Evolutionary conservation across 2,797 vertebrate species (phyloP), one percentile per base, ranked within the genome.

Genomic region (Sparidentex hasta): DNA sequence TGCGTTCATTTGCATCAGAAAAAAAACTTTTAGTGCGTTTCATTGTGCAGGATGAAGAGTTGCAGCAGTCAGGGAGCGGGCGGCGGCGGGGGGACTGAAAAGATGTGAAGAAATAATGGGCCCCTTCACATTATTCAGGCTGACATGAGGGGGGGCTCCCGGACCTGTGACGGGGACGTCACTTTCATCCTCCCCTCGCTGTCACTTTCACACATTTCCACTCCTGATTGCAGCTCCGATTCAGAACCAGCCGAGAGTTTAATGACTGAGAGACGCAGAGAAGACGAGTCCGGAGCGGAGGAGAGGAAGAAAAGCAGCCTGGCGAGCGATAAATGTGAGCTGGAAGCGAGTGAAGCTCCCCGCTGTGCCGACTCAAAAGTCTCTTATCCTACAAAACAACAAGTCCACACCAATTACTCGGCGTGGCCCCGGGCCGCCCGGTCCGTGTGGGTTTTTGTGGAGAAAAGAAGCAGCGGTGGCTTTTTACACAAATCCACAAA

Each of bases 1-100:
- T 94, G 93, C 90, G 48, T 71, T 85, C 86, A 98, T 98, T 98
- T 97, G 96, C 97, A 98, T 98, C 95, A 97, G 96, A 97, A 98
- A 95, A 29, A 96, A 96, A 96, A 97, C 95, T 96, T 96, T 96
- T 95, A 96, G 95, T 96, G 97, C 96, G 92, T 97, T 96, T 95
- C 88, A 95, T 98, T 98, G 97, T 98, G 93, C 94, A 92, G 94
- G 90, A 95, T 96, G 96, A 95, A 95, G 96, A 96, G 96, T 96
- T 96, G 93, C 95, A 95, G 95, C 96, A 96, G 96, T 96, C 95
- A 95, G 94, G 92, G 93, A 94, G 95, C 85, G 61, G n/a, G 25
- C 16, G 88, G 92, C 94, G 59, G 20, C 14, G 44, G 46, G 62
- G 94, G 92, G 92, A 90, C 84, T 93, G 95, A 94, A 94, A 93